Evolutionary conservation across 2,797 vertebrate genomes (phyloP), one percentile per base, ranked within the genome.

Genomic region (Ctenopoma multispine): DNA sequence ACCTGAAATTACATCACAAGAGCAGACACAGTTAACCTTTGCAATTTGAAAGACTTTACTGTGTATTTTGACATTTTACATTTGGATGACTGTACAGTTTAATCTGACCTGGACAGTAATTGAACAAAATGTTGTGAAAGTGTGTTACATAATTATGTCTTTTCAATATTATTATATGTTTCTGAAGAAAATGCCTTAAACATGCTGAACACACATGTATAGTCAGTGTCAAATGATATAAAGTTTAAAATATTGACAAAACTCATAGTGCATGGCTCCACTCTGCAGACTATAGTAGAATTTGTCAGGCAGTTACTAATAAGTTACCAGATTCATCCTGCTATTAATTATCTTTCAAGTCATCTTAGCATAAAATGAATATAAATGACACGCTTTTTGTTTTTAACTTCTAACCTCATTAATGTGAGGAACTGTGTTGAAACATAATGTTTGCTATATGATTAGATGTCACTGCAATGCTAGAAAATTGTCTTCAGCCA

Each of bases 101-200:
- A 38, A 68, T 83, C n/a, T 55, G 58, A 59, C 55, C 50, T 50
- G 55, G 20, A 38, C 24, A 60, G 50, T 29, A 24, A n/a, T n/a
- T n/a, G n/a, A 63, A 1, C 4, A 31, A 57, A 43, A 20, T 40
- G 20, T 27, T 70, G 27, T 34, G 57, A 49, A 38, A 66, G n/a
- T 60, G 58, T 51, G 20, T 44, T 54, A 83, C 31, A 38, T 31
- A 51, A 24, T 27, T 43, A 34, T 34, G 31, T 3, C 50, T 73
- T 58, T 50, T 61, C 34, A 38, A 38, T 34, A 34, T 34, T 34
- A 13, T 38, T 38, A 38, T 38, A 13, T 38, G 4, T 38, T 38
- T 58, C 29, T 12, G 6, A 54, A 27, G 46, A 34, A 69, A 77
- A 38, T 38, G 36, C 31, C 31, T 38, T 38, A 13, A 38, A 38